These are phyloP conservation scores for Columba livia DNA, from an alignment of 2,113 vertebrate genomes.

Conservation along the genomic window DNA sequence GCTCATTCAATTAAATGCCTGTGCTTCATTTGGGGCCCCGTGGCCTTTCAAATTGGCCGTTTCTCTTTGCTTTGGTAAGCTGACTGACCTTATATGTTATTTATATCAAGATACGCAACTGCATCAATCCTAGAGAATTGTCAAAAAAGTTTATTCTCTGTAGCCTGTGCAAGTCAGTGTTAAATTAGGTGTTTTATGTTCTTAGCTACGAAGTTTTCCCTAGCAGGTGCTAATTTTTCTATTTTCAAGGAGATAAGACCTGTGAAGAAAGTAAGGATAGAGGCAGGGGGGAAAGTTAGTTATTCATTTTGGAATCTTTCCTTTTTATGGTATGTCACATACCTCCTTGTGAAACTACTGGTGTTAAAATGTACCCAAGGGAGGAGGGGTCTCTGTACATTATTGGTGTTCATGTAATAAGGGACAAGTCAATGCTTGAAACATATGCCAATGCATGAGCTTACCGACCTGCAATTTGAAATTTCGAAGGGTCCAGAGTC, in stretches of 20 bases:
- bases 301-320: neutral
- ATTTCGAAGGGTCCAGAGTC: slow-evolving; percentile 50
- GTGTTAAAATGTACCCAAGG: neutral
- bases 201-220: neutral
- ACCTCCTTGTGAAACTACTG: neutral
- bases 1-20: neutral
- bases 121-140: neutral
- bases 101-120: too few relatives aligned
- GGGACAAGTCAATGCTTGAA: slow-evolving; percentile 62
- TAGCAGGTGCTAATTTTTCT: neutral
- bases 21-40: neutral
- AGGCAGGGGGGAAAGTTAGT: neutral
- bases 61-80: neutral
- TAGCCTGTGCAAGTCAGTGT: neutral
- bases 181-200: neutral
- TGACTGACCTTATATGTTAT: neutral
- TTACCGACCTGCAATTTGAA: slow-evolving; percentile 60
- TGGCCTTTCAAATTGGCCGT: neutral
- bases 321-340: neutral
- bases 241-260: neutral
- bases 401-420: neutral
- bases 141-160: neutral
- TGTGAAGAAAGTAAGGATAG: neutral
- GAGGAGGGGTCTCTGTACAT: neutral
- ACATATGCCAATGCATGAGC: slow-evolving; percentile 41